Evolutionary conservation across 1,140 invertebrate genomes (phyloP).

Genomic region (Adoxophyes honmai): DNA sequence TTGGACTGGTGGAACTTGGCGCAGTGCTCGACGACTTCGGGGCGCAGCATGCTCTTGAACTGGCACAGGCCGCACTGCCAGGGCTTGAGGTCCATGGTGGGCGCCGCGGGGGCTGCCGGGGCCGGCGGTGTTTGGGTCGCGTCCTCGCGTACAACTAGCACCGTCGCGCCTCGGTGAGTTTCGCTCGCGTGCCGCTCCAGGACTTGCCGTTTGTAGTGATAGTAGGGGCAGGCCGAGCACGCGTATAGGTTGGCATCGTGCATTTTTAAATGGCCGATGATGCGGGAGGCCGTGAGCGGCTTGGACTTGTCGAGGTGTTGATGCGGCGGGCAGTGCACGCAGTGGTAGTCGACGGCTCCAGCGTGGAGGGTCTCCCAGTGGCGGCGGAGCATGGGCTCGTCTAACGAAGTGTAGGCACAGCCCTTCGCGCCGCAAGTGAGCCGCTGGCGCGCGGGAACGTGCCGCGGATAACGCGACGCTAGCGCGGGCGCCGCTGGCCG

Average conservation of each 20-base stretch:
- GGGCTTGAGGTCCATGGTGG: constrained; percentile 77
- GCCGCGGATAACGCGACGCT: constrained; percentile 76
- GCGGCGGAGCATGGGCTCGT: constrained; percentile 83
- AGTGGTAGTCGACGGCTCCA: constrained; percentile 79
- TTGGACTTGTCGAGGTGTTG: constrained; percentile 52
- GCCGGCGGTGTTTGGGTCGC: constrained; percentile 26
- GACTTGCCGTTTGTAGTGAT: constrained; percentile 80
- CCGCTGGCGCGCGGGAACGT: constrained; percentile 81
- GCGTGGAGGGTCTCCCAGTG: constrained; percentile 86
- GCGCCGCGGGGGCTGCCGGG: constrained; percentile 31
- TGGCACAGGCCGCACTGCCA: constrained; percentile 86
- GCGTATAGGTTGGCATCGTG: constrained; percentile 84
- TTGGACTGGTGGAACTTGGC: constrained; percentile 78
- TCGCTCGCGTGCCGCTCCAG: constrained; percentile 81
- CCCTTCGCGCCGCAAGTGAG: constrained; percentile 83
- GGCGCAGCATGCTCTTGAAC: constrained; percentile 78
- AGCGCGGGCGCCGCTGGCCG: constrained; percentile 29
- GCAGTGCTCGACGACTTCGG: constrained; percentile 79
- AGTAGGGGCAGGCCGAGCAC: constrained; percentile 82
- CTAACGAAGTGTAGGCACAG: constrained; percentile 85
- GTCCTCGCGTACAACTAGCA: constrained; percentile 79
- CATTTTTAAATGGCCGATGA: constrained; percentile 85
- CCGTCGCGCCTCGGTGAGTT: constrained; percentile 78
- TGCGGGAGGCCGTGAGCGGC: constrained; percentile 74
- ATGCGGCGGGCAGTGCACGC: constrained; percentile 81